These are phyloP conservation scores for Aramus guarauna DNA, from an alignment of 2,113 vertebrate species.

Conservation along the genomic window DNA sequence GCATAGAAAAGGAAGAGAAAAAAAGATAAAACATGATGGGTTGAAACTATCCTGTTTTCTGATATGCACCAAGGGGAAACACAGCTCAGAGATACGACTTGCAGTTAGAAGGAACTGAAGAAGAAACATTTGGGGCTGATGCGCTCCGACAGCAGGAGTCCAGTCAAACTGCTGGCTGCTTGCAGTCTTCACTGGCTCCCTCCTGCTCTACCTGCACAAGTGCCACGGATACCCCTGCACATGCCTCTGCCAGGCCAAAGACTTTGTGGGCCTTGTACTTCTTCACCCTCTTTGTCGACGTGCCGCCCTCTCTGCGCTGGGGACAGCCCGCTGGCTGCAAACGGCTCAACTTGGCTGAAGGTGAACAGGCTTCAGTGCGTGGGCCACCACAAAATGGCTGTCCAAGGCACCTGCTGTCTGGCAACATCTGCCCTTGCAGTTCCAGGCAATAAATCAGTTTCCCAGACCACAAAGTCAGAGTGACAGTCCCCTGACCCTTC, in stretches of 20 bases:
- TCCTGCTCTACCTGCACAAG: not conserved
- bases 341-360: not conserved
- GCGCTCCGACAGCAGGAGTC: not conserved
- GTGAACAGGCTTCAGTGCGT: not conserved
- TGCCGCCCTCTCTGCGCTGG: rapidly evolving
- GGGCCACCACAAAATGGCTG: not conserved
- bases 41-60: not conserved
- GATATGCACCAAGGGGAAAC: not conserved
- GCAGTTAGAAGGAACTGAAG: not conserved
- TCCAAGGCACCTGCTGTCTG: not conserved
- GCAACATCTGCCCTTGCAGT: not conserved
- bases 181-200: rapidly evolving
- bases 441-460: not conserved
- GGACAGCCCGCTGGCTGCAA: not conserved
- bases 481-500: not conserved
- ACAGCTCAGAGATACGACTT: not conserved
- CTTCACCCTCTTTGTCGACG: not conserved
- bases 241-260: not conserved
- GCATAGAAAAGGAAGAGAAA: not conserved
- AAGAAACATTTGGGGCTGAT: not conserved
- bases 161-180: not conserved
- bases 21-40: not conserved
- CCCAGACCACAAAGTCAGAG: not conserved
- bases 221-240: not conserved
- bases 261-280: not conserved